Conservation (phyloP, 2,888 invertebrate species). For the Cheilosia variabilis region DNA sequence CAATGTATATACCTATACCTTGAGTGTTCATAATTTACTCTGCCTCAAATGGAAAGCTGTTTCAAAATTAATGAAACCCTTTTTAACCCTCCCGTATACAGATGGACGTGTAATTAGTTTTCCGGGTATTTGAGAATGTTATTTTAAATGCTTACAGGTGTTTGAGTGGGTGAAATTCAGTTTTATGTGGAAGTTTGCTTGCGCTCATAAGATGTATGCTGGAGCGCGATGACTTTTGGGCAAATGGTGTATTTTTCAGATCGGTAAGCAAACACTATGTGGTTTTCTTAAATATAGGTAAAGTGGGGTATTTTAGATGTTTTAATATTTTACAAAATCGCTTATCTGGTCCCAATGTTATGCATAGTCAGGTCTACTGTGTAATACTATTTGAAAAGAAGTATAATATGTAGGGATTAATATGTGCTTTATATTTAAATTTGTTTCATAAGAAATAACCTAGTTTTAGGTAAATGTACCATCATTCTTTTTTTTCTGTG, state of each 20-base stretch:
- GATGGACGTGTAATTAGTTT: constrained; percentile 60
- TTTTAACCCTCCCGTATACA: constrained; percentile 36
- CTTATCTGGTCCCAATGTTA: too few species aligned
- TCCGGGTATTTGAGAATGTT: constrained; percentile 50
- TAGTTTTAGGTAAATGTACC: too few species aligned
- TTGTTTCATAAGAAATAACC: too few species aligned
- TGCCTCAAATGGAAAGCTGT: constrained; percentile 59
- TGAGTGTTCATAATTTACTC: constrained; percentile 57
- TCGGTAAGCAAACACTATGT: background rate
- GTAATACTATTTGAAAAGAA: too few species aligned
- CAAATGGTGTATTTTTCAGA: background rate
- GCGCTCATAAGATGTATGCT: background rate
- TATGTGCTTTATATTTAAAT: too few species aligned
- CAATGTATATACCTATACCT: background rate
- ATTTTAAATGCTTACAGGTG: constrained; percentile 65
- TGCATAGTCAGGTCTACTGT: too few species aligned
- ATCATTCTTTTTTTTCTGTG: too few species aligned
- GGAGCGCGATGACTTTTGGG: background rate
- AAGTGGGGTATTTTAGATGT: too few species aligned
- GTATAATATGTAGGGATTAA: too few species aligned
- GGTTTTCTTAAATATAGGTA: too few species aligned
- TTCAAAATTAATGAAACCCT: constrained; percentile 67
- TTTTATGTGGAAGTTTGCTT: constrained; percentile 20
- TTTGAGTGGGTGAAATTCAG: constrained; percentile 37
- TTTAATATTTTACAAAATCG: too few species aligned